Evolutionary conservation across 2,888 invertebrate species (phyloP).

Genomic region (Uropetala carovei): DNA sequence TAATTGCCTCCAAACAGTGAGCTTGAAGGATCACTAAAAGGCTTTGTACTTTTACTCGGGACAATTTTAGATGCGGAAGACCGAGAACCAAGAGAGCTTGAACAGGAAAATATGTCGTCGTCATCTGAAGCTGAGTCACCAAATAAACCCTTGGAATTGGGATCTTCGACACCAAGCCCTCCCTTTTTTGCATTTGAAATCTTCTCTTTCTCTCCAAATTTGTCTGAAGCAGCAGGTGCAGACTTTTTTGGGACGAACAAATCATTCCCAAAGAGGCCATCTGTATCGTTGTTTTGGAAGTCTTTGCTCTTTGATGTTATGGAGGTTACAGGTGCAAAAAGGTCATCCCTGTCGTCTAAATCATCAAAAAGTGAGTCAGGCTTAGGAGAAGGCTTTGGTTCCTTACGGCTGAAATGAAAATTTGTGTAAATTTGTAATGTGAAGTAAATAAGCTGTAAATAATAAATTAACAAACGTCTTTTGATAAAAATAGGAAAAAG

Average conservation of each 20-base stretch:
- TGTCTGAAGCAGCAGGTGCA: neutral
- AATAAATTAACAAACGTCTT: too few relatives aligned
- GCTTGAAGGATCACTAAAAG: neutral
- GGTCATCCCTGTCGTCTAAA: constrained; percentile 21
- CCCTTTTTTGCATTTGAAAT: neutral
- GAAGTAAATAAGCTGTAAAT: too few relatives aligned
- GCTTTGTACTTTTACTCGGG: neutral
- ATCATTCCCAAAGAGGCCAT: neutral
- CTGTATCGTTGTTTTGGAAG: neutral
- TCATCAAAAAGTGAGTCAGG: constrained; percentile 38
- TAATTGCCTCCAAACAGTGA: constrained; percentile 19
- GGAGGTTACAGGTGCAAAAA: constrained; percentile 19
- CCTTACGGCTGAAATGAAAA: neutral
- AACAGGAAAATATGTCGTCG: constrained; percentile 28
- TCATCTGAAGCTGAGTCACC: constrained; percentile 36
- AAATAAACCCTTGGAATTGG: constrained; percentile 7
- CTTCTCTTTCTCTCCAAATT: neutral
- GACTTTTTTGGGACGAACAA: constrained; percentile 1
- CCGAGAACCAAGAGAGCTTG: neutral
- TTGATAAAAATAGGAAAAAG: too few relatives aligned
- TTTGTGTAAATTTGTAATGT: neutral
- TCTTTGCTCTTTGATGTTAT: neutral
- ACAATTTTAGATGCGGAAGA: neutral
- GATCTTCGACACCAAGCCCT: neutral
- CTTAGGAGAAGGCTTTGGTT: neutral